phyloP scores from a whole-genome alignment of 2,888 invertebrate species.

The Abscondita cerata region DNA sequence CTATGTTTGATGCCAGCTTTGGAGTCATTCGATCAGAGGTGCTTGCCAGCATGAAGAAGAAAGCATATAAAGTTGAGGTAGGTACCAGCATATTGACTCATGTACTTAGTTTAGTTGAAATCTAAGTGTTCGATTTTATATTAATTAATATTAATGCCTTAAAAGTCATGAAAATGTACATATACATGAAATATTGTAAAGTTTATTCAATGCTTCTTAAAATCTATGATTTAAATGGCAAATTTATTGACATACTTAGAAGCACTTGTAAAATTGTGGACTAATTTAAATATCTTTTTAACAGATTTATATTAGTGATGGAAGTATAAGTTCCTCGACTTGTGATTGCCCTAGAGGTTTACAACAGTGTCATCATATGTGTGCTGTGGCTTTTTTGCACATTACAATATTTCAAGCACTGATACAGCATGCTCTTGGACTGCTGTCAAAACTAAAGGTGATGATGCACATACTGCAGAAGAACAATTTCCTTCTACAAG shows the following conservation, averaged over 20 bases:
- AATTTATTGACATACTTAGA: no score
- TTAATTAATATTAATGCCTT: no score
- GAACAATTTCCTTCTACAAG: no score
- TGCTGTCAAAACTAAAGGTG: not conserved
- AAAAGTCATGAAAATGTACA: no score
- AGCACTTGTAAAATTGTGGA: not conserved
- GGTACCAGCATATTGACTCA: not conserved
- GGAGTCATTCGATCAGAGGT: not conserved
- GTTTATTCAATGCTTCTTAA: no score
- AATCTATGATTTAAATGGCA: no score
- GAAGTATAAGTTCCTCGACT: no score
- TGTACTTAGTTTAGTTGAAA: no score
- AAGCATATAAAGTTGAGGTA: not conserved
- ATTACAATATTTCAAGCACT: constrained; percentile 10
- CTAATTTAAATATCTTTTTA: not conserved
- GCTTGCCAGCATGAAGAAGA: not conserved
- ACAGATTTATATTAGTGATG: not conserved
- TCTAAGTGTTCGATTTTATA: no score
- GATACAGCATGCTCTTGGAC: constrained; percentile 1
- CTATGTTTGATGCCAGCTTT: not conserved
- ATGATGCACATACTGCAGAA: not conserved
- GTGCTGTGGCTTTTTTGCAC: not conserved
- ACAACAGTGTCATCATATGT: not conserved
- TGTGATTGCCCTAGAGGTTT: not conserved
- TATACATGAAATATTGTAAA: no score